Percentiles rank a stretch among this genome's conserved stretches.
Evolutionary conservation across 37 sponge, comb jelly and placozoan genomes (phyloP).

Genomic region (Hormiphora californensis): DNA sequence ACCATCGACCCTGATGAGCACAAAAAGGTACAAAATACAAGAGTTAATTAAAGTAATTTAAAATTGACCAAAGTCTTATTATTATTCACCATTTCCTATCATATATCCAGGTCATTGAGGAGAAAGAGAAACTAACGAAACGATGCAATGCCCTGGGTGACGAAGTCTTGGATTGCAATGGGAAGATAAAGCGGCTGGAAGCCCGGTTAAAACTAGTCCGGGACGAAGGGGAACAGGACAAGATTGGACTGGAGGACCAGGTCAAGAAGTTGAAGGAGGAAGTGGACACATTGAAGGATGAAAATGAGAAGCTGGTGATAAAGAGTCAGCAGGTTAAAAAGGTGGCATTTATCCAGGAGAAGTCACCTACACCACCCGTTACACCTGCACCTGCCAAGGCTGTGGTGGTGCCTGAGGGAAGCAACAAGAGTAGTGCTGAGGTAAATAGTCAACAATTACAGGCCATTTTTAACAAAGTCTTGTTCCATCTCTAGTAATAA

Average conservation of each 20-base stretch:
- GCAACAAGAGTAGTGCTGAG: neutral
- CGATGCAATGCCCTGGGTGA: slow-evolving; percentile 7
- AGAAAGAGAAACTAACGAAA: slow-evolving; percentile 19
- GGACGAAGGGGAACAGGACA: slow-evolving; percentile 13
- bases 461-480: neutral
- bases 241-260: neutral
- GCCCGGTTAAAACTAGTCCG: slow-evolving; percentile 30
- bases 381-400: neutral
- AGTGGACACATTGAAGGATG: neutral
- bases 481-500: neutral
- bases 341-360: slow-evolving; percentile 20
- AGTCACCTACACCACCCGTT: slow-evolving; percentile 30
- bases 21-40: slow-evolving; percentile 1
- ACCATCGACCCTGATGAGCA: slow-evolving; percentile 44
- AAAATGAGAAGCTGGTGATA: slow-evolving; percentile 19
- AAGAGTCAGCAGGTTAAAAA: slow-evolving; percentile 51
- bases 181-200: slow-evolving; percentile 30
- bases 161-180: neutral
- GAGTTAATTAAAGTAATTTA: neutral
- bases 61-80: too few relatives aligned
- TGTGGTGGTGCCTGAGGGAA: neutral
- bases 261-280: slow-evolving; percentile 3
- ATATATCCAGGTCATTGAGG: slow-evolving; percentile 22
- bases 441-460: neutral
- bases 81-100: neutral